A percentile compares a stretch with the other conserved stretches of the same genome.
phyloP scores from a whole-genome alignment of 2,888 invertebrate species.

The Harpalus rubripes region DNA sequence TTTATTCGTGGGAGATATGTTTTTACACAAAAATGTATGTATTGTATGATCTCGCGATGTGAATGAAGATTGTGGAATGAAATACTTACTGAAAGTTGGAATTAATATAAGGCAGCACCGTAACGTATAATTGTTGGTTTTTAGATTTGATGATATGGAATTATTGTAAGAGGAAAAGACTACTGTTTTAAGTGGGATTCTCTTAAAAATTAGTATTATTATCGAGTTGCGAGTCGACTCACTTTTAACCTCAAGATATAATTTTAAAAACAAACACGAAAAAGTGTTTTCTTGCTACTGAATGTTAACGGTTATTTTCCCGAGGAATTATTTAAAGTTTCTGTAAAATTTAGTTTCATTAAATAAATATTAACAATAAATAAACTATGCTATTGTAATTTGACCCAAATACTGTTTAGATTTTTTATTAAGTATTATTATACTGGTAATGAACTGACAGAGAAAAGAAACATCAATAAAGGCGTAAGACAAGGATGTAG shows the following conservation, averaged over 20 bases:
- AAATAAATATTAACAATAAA: no score
- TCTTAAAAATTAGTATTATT: not conserved
- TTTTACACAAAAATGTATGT: conserved; percentile 55
- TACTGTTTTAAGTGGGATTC: conserved; percentile 4
- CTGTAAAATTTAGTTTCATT: no score
- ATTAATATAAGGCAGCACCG: conserved; percentile 49
- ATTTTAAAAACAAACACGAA: not conserved
- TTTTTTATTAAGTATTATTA: no score
- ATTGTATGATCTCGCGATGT: conserved; percentile 31
- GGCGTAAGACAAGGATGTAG: no score
- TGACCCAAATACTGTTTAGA: no score
- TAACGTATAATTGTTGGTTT: conserved; percentile 39
- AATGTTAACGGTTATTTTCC: no score
- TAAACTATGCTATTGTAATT: no score
- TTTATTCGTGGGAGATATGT: conserved; percentile 58
- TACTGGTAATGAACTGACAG: no score
- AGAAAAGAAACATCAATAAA: no score
- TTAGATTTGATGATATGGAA: conserved; percentile 22
- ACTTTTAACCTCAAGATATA: not conserved
- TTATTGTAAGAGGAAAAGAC: conserved; percentile 14
- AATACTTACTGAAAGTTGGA: conserved; percentile 48
- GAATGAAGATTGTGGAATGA: conserved; percentile 47
- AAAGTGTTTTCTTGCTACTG: not conserved
- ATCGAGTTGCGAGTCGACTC: not conserved
- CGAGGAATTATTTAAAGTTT: no score